Percentiles rank a stretch among this genome's conserved stretches.
These are phyloP conservation scores for Drosophila subobscura DNA, from an alignment of 1,140 invertebrate species.

Conservation along the genomic window DNA sequence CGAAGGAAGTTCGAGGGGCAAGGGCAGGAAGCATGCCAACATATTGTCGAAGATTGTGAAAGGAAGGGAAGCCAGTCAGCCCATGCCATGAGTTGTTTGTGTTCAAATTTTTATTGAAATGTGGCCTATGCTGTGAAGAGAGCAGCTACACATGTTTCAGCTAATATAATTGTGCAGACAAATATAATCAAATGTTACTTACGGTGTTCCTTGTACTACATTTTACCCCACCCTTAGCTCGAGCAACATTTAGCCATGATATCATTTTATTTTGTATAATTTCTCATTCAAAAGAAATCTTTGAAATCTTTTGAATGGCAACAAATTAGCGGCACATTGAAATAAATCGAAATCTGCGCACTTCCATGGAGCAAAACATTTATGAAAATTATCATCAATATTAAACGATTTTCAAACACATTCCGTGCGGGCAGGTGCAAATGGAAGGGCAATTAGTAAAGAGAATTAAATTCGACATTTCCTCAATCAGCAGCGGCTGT, in stretches of 20 bases:
- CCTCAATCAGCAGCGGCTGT: slow-evolving; percentile 60
- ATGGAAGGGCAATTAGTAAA: slow-evolving; percentile 58
- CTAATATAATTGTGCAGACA: too few species aligned
- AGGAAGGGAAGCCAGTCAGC: neutral
- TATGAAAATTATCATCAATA: slow-evolving; percentile 72
- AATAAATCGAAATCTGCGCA: slow-evolving; percentile 43
- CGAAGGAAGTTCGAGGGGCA: slow-evolving; percentile 3
- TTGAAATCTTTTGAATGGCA: neutral
- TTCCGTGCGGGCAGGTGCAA: slow-evolving; percentile 34
- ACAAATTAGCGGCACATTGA: slow-evolving; percentile 55
- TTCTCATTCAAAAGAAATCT: slow-evolving; percentile 1
- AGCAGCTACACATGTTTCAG: too few species aligned
- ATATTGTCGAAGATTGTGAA: slow-evolving; percentile 42
- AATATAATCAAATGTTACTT: too few species aligned
- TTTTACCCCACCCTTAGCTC: neutral
- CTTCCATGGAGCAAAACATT: slow-evolving; percentile 34
- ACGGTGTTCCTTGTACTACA: too few species aligned
- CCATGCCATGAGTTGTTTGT: too few species aligned
- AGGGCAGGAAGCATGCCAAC: slow-evolving; percentile 49
- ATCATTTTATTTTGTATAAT: slow-evolving; percentile 20
- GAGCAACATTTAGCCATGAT: slow-evolving; percentile 26
- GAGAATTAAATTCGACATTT: slow-evolving; percentile 69
- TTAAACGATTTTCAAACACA: slow-evolving; percentile 69
- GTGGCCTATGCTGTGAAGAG: too few species aligned
- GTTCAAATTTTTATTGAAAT: too few species aligned